phyloP scores from a whole-genome alignment of 2,797 vertebrate genomes.

The Pitangus sulphuratus region DNA sequence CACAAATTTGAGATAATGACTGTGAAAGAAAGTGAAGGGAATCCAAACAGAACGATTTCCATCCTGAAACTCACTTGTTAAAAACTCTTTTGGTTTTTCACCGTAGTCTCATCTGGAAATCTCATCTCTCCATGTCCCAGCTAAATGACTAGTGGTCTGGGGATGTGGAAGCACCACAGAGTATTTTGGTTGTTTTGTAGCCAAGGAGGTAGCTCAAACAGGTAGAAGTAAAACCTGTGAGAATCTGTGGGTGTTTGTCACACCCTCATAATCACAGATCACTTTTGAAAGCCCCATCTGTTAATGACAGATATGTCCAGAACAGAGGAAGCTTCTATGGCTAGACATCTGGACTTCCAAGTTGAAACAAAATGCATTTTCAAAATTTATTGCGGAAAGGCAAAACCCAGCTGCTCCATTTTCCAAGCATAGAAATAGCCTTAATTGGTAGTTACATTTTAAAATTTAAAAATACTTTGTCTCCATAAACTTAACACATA shows the following conservation, averaged over 20 bases:
- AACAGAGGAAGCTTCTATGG: neutral
- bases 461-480: neutral
- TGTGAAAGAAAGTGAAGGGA: slow-evolving; percentile 37
- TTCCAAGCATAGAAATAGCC: neutral
- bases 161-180: neutral
- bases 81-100: neutral
- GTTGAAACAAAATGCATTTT: neutral
- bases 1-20: slow-evolving; percentile 42
- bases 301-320: neutral
- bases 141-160: neutral
- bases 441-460: neutral
- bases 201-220: neutral
- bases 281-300: neutral
- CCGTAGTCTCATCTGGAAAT: neutral
- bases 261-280: neutral
- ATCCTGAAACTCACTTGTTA: neutral
- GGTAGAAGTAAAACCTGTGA: neutral
- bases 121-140: neutral
- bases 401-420: neutral
- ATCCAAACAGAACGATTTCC: slow-evolving; percentile 32
- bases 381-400: neutral
- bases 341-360: neutral
- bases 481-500: neutral
- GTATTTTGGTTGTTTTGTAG: neutral
- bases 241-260: neutral